Conservation (phyloP, 2,797 vertebrate genomes). For the Gymnocypris eckloni region DNA sequence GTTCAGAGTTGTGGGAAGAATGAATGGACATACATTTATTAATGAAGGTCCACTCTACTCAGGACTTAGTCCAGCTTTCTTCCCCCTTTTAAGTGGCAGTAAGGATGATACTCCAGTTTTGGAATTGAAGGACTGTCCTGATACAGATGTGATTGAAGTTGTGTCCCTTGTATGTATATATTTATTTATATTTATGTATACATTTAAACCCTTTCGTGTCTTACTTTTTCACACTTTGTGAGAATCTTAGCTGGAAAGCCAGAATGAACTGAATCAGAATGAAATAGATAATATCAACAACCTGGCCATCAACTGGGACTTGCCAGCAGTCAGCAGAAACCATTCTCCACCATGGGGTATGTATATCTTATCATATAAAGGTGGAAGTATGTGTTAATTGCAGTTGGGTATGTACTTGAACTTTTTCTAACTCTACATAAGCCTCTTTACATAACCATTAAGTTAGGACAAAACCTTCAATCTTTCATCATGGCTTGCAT, state of each 20-base stretch:
- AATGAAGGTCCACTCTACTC: constrained; percentile 41
- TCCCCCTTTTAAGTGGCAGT: constrained; percentile 22
- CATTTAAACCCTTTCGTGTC: not conserved
- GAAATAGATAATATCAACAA: constrained; percentile 28
- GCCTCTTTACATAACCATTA: no score
- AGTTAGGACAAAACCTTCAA: no score
- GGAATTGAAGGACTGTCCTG: constrained; percentile 35
- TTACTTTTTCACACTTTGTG: not conserved
- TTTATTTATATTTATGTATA: not conserved
- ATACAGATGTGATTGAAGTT: constrained; percentile 38
- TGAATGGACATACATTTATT: constrained; percentile 42
- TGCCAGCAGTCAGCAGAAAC: constrained; percentile 38
- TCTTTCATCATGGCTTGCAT: no score
- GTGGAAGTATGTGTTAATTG: no score
- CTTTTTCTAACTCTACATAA: no score
- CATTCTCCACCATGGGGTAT: not conserved
- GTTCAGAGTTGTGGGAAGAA: constrained; percentile 31
- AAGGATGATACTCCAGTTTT: constrained; percentile 19
- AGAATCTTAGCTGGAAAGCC: constrained; percentile 40
- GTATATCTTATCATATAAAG: not conserved
- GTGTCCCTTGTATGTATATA: constrained; percentile 39
- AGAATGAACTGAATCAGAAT: constrained; percentile 24
- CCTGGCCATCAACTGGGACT: constrained; percentile 41
- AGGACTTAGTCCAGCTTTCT: constrained; percentile 33
- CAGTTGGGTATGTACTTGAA: no score